Evolutionary conservation across 2,888 invertebrate species (phyloP).

Genomic region (Trachelus stipa): DNA sequence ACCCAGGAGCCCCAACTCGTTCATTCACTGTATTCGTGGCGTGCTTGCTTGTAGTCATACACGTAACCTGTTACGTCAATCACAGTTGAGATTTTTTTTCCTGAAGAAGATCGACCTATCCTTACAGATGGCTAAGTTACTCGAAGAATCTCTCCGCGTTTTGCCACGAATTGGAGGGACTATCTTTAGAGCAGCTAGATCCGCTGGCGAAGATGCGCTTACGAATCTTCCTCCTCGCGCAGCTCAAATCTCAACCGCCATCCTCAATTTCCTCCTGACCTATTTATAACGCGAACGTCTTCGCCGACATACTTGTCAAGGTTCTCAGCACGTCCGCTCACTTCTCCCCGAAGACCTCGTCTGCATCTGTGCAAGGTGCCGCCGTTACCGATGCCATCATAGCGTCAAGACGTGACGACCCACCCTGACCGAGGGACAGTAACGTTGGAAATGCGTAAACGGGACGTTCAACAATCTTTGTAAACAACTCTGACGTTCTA

Average conservation of each 20-base stretch:
- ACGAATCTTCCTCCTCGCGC: slow-evolving; percentile 17
- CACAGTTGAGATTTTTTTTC: neutral
- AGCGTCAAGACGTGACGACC: neutral
- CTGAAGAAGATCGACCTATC: neutral
- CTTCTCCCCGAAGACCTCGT: slow-evolving; percentile 27
- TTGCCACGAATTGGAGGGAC: slow-evolving; percentile 29
- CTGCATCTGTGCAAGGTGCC: neutral
- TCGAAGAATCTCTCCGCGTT: neutral
- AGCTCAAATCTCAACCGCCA: slow-evolving; percentile 31
- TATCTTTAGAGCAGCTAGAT: slow-evolving; percentile 31
- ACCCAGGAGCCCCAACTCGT: neutral
- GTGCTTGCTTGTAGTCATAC: neutral
- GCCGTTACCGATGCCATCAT: neutral
- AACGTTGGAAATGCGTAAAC: neutral
- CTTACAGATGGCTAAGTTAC: neutral
- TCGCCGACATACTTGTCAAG: slow-evolving; percentile 43
- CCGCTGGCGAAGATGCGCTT: slow-evolving; percentile 16
- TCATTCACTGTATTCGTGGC: neutral
- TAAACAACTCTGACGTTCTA: slow-evolving; percentile 7
- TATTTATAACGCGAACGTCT: slow-evolving; percentile 49
- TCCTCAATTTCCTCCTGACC: slow-evolving; percentile 57
- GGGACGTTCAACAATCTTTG: neutral
- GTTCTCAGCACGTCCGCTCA: slow-evolving; percentile 37
- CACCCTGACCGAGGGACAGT: neutral
- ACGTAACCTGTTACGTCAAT: neutral